Conservation (phyloP, 1,140 invertebrate species). For the Lucilia cuprina region DNA sequence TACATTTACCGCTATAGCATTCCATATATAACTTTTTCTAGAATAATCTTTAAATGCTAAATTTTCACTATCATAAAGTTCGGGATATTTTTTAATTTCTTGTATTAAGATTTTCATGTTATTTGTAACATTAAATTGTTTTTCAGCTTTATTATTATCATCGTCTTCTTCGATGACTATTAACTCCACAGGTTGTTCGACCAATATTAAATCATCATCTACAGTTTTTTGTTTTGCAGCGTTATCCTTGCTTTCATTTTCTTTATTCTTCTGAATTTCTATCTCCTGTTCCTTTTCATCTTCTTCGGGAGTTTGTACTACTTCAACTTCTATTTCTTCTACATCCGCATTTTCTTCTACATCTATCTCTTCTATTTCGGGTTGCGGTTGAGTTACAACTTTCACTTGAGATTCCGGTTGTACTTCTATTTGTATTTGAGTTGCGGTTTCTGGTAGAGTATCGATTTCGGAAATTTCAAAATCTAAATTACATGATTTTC, state of each 20-base stretch:
- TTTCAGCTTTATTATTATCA: constrained; percentile 1
- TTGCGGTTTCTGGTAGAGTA: too few species aligned
- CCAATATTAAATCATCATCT: constrained; percentile 10
- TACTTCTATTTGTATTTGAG: too few species aligned
- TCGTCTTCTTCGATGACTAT: constrained; percentile 32
- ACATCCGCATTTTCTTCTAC: too few species aligned
- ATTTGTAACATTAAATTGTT: not conserved
- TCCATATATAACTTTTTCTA: constrained; percentile 50
- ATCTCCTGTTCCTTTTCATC: too few species aligned
- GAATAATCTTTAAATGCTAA: constrained; percentile 40
- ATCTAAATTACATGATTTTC: constrained; percentile 9
- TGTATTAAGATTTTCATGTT: not conserved
- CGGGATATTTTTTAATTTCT: constrained; percentile 45
- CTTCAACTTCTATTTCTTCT: too few species aligned
- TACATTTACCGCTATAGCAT: constrained; percentile 49
- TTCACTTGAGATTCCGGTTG: too few species aligned
- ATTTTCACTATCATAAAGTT: constrained; percentile 45
- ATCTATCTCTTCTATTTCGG: not conserved
- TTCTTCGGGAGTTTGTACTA: too few species aligned
- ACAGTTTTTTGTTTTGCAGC: not conserved
- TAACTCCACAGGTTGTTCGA: constrained; percentile 38
- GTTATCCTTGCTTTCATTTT: not conserved
- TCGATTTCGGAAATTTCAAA: not conserved
- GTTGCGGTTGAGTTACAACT: not conserved
- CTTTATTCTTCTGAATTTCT: not conserved